Evolutionary conservation across 2,797 vertebrate genomes (phyloP).

Genomic region (Chelon labrosus): DNA sequence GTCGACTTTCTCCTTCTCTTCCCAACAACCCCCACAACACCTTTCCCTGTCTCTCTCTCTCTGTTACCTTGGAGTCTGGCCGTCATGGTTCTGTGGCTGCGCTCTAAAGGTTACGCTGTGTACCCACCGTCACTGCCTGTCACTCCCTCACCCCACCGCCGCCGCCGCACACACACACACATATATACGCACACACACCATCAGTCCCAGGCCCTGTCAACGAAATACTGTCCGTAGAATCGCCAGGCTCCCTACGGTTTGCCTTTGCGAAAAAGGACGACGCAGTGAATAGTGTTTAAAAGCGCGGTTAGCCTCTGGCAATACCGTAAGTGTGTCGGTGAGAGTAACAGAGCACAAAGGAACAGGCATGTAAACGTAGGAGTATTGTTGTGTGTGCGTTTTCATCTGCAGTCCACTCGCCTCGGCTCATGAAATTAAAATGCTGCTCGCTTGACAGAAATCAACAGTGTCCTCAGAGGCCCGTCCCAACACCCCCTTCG

Average conservation of each 20-base stretch:
- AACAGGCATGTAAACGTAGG: constrained; percentile 15
- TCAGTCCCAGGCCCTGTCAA: constrained; percentile 71
- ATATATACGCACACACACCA: constrained; percentile 42
- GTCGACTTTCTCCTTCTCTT: constrained; percentile 71
- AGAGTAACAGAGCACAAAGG: constrained; percentile 15
- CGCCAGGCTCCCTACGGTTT: constrained; percentile 32
- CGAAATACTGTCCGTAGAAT: constrained; percentile 55
- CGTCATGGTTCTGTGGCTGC: constrained; percentile 84
- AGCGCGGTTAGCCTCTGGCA: constrained; percentile 29
- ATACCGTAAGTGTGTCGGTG: constrained; percentile 22
- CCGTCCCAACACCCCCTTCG: constrained; percentile 27
- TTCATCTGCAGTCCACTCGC: constrained; percentile 51
- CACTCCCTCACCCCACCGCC: constrained; percentile 64
- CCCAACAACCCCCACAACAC: constrained; percentile 61
- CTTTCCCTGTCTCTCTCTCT: constrained; percentile 67
- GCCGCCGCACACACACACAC: constrained; percentile 40
- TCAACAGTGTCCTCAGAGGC: constrained; percentile 54
- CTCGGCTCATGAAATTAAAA: constrained; percentile 61
- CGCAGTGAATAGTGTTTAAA: constrained; percentile 43
- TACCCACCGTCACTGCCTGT: constrained; percentile 83
- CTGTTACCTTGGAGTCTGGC: constrained; percentile 81
- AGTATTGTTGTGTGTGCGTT: constrained; percentile 17
- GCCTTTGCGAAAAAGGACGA: constrained; percentile 53
- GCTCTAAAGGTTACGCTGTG: constrained; percentile 83
- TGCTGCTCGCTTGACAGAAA: constrained; percentile 65